Evolutionary conservation across 1,140 invertebrate genomes (phyloP), one percentile per base, ranked within the genome.

Genomic region (Thrips palmi): DNA sequence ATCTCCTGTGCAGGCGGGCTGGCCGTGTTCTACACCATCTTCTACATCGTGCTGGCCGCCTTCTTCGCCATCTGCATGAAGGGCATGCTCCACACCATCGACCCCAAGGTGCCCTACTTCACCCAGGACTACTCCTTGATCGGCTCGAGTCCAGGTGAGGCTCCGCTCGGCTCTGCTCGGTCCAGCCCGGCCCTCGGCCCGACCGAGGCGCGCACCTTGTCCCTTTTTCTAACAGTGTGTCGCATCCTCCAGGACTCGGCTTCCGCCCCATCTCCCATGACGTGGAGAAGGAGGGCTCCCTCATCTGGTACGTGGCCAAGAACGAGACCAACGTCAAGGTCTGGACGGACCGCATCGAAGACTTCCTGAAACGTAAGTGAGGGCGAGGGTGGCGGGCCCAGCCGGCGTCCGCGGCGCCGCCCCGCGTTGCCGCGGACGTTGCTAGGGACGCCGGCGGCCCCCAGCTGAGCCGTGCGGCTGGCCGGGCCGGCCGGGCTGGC

Each of bases 1-100:
- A n/a, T n/a, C n/a, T n/a, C n/a, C n/a, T n/a, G n/a, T n/a, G n/a
- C 65, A 86, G 83, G 68, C 41, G 68, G 81, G 51, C 69, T 88
- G 15, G 48, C 76, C 11, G 27, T 76, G 1, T 93, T 92, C 62
- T 93, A 92, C 60, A 14, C 68, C n/a, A 67, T 82, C 44, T 92
- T 88, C 60, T 92, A 88, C 55, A 62, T 67, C 20, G 67, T 68
- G 24, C 60, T 93, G 47, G 76, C 75, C 17, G 55, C 75, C 3
- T 60, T 93, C 38, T 91, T 87, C 52, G 67, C 77, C 2, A 71
- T 82, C 20, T 85, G 84, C 56, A 74, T 88, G 68, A 72, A 80
- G 37, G 74, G 74, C 2, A 62, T 92, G 23, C 64, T 84, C 40
- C 59, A 72, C 10, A 76, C 78, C 0, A 49, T 93, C 19, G 67